Conservation (phyloP, 2,888 invertebrate species). For the Iselma pallidipennis region DNA sequence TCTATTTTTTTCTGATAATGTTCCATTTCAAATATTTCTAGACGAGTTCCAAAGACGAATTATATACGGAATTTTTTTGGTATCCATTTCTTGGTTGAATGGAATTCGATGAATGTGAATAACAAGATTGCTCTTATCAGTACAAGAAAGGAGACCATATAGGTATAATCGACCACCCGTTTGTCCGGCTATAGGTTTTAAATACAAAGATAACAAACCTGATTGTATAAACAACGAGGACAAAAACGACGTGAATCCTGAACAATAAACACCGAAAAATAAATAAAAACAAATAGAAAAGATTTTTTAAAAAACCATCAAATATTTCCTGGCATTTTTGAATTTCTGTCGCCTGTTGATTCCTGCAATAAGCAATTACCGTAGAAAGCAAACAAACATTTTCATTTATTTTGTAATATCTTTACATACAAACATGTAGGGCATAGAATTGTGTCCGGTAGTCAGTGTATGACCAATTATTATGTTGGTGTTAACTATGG, state of each 20-base stretch:
- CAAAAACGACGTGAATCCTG: background rate
- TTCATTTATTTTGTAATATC: background rate
- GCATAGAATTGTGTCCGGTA: slow-evolving; percentile 14
- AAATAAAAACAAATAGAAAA: background rate
- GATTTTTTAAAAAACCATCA: too few species aligned
- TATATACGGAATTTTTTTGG: background rate
- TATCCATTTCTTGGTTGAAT: background rate
- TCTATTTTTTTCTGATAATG: background rate
- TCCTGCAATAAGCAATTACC: background rate
- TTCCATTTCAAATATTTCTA: background rate
- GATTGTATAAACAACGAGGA: background rate
- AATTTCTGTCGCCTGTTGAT: background rate
- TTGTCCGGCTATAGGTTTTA: background rate
- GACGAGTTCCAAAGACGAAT: background rate
- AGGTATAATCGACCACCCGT: slow-evolving; percentile 18
- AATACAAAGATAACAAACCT: background rate
- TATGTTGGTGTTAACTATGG: slow-evolving; percentile 14
- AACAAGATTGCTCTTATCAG: slow-evolving; percentile 11
- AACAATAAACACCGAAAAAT: background rate
- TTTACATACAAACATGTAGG: too few species aligned
- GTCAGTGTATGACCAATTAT: slow-evolving; percentile 23
- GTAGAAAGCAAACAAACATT: background rate
- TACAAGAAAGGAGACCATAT: slow-evolving; percentile 4
- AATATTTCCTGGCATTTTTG: too few species aligned
- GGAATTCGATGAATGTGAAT: slow-evolving; percentile 16